These are phyloP conservation scores for Melanotus villosus DNA, from an alignment of 2,888 invertebrate species.

Conservation along the genomic window DNA sequence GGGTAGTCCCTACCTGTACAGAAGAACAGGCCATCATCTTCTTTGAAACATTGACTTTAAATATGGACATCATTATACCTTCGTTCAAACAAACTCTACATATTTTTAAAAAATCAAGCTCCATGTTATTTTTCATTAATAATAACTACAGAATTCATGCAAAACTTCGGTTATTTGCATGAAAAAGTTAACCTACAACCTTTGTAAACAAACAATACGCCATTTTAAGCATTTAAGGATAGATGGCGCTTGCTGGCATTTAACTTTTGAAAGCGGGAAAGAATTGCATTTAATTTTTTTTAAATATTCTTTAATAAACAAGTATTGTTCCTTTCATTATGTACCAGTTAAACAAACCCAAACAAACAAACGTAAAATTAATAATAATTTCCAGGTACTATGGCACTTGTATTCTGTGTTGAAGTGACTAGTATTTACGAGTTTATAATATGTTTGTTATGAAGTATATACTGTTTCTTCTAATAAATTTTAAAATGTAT, in stretches of 20 bases:
- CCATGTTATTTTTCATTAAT: constrained; percentile 49
- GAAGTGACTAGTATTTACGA: too few species aligned
- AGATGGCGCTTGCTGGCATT: not conserved
- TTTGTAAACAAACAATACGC: constrained; percentile 1
- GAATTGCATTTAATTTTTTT: too few species aligned
- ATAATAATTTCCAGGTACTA: too few species aligned
- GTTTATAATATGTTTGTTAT: too few species aligned
- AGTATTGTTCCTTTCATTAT: too few species aligned
- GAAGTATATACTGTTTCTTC: too few species aligned
- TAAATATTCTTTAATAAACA: too few species aligned
- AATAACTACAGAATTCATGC: not conserved
- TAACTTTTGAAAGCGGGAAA: too few species aligned
- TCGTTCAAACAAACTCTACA: constrained; percentile 67
- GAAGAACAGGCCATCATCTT: constrained; percentile 69
- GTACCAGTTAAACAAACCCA: too few species aligned
- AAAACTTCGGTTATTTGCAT: not conserved
- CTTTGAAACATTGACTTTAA: constrained; percentile 68
- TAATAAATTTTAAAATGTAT: too few species aligned
- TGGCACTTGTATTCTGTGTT: too few species aligned
- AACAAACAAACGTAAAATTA: too few species aligned
- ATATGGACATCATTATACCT: constrained; percentile 67
- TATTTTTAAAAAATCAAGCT: constrained; percentile 65
- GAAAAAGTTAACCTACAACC: constrained; percentile 13
- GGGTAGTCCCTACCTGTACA: constrained; percentile 67
- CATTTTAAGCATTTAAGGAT: not conserved